Conservation (phyloP, 2,888 invertebrate species). For the Agonopterix arenella region DNA sequence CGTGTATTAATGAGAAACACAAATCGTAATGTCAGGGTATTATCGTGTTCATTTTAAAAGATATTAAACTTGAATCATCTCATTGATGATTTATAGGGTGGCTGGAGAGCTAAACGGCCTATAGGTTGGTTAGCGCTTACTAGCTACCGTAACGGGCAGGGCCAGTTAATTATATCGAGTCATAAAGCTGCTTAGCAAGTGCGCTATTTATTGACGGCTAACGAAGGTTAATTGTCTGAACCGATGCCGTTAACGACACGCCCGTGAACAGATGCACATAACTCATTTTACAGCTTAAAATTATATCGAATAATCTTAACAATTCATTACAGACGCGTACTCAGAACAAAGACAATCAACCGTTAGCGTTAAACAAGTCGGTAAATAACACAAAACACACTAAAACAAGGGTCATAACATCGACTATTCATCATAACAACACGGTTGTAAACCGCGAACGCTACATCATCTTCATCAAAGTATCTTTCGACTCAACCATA, state of each 20-base stretch:
- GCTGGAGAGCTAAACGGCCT: conserved; percentile 30
- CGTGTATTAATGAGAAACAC: too few species aligned
- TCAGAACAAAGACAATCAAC: background rate
- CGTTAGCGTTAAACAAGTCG: conserved; percentile 14
- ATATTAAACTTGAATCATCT: background rate
- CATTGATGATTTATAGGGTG: conserved; percentile 37
- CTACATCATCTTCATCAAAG: conserved; percentile 51
- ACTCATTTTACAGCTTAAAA: background rate
- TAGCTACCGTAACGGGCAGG: conserved; percentile 50
- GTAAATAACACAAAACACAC: conserved; percentile 39
- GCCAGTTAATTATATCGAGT: conserved; percentile 57
- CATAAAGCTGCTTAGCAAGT: conserved; percentile 50
- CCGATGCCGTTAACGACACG: conserved; percentile 27
- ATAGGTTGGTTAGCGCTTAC: conserved; percentile 24
- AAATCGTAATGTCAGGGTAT: too few species aligned
- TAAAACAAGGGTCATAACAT: conserved; percentile 43
- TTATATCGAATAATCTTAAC: background rate
- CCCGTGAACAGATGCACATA: conserved; percentile 1
- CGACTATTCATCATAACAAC: conserved; percentile 53
- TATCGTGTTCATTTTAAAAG: background rate
- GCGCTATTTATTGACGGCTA: conserved; percentile 59
- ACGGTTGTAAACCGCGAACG: conserved; percentile 45
- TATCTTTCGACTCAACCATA: conserved; percentile 15
- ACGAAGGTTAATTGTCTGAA: conserved; percentile 52
- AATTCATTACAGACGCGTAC: background rate